Base-by-base conservation (phyloP, 2,113 vertebrate species). In the Gadus macrocephalus region DNA sequence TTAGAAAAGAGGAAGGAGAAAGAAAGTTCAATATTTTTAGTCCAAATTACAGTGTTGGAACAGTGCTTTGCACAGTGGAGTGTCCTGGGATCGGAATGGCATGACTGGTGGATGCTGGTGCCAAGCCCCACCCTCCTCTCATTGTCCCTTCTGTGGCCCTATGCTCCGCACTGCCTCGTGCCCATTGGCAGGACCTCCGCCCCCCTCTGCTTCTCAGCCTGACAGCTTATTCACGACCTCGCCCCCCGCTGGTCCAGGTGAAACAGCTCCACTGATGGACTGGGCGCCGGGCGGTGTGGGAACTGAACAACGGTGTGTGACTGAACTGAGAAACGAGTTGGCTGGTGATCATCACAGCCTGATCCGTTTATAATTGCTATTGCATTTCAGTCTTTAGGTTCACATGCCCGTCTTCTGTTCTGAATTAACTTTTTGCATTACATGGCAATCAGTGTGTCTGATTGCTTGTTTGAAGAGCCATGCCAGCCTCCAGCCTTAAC, bases 11-110 rank as follows among this genome's bases (percentile, higher is more conserved):
- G 82, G 89, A 87, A 89, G 88, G 92, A 89, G 87, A 91, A 91
- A 92, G 87, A 92, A 91, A 90, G 88, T 88, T 82, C 87, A 88
- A 91, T 93, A 93, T 93, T 93, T 93, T 92, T 93, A 93, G 92
- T 90, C 83, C 82, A 89, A 93, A 93, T 93, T 93, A 93, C 89
- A 93, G 85, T 80, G 89, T 92, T 92, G 90, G 87, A 91, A 90
- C 90, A 89, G 89, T 87, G 89, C 90, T 87, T 87, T 89, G 91
- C 90, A 89, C 80, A 87, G 90, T 86, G 64, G 83, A 92, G 85
- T 89, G 89, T 90, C 88, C 89, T 81, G 82, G 90, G 89, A 90
- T 83, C 88, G 90, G 89, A 91, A 91, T 92, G 91, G 91, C 91
- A 91, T 89, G 90, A 90, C 90, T 87, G 88, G 87, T 83, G 79